Evolutionary conservation across 1,140 invertebrate species (phyloP).

Genomic region (Lamellibrachia luymesi): DNA sequence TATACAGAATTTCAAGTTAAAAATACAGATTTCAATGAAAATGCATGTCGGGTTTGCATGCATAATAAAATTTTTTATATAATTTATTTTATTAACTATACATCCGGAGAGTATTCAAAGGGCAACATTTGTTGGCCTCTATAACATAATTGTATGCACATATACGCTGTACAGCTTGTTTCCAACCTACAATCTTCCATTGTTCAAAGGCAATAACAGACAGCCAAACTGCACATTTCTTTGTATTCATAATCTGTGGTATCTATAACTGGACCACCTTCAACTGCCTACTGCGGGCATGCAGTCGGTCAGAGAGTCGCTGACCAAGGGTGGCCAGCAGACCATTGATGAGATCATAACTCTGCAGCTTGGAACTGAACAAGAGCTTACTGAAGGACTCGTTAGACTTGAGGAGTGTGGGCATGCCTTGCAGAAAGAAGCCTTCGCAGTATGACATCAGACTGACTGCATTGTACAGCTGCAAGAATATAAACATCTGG

Average conservation of each 20-base stretch:
- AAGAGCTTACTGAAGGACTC: slow-evolving; percentile 16
- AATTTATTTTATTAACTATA: too few species aligned
- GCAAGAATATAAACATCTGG: not conserved
- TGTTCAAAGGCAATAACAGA: not conserved
- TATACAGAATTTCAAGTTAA: too few species aligned
- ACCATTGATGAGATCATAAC: slow-evolving; percentile 17
- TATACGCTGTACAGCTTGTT: not conserved
- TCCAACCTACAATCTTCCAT: not conserved
- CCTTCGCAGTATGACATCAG: slow-evolving; percentile 87
- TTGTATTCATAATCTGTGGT: not conserved
- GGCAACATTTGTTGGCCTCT: too few species aligned
- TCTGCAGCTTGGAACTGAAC: slow-evolving; percentile 11
- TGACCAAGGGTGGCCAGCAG: slow-evolving; percentile 18
- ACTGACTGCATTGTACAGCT: slow-evolving; percentile 84
- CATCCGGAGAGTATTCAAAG: too few species aligned
- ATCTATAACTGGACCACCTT: not conserved
- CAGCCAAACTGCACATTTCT: not conserved
- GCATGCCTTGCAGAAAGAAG: slow-evolving; percentile 89
- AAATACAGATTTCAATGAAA: too few species aligned
- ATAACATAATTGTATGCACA: too few species aligned
- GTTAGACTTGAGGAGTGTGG: slow-evolving; percentile 68
- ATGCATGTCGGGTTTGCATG: too few species aligned
- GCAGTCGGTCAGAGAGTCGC: not conserved
- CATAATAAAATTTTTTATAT: too few species aligned
- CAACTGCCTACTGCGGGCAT: not conserved